phyloP scores from a whole-genome alignment of 1,140 invertebrate genomes.

The Sminthurides bifidus region DNA sequence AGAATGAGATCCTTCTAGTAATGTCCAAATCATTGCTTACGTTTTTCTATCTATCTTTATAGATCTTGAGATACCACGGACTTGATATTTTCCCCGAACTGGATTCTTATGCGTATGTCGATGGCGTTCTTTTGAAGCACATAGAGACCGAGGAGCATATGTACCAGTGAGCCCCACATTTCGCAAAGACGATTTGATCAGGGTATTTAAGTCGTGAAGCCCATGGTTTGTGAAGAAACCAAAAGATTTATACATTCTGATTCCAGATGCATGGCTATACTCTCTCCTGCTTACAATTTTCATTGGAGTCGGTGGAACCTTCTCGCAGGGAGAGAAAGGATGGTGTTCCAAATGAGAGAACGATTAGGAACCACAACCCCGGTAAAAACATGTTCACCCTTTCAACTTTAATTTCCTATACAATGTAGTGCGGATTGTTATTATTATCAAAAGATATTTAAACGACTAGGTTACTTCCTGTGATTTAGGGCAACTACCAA shows the following conservation, averaged over 20 bases:
- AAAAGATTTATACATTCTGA: background rate
- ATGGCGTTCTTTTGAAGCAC: conserved; percentile 58
- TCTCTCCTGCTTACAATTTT: conserved; percentile 63
- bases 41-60: conserved; percentile 30
- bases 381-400: conserved; percentile 5
- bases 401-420: background rate
- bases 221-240: background rate
- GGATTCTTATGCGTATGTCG: conserved; percentile 71
- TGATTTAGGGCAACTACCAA: conserved; percentile 30
- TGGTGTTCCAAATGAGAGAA: conserved; percentile 61
- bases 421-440: background rate
- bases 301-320: conserved; percentile 82
- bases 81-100: conserved; percentile 79
- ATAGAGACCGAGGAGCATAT: conserved; percentile 61
- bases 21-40: background rate
- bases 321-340: conserved; percentile 48
- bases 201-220: background rate
- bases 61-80: conserved; percentile 60
- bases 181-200: background rate
- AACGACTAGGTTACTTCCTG: background rate
- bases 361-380: conserved; percentile 22
- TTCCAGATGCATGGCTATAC: conserved; percentile 58
- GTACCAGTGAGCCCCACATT: conserved; percentile 42
- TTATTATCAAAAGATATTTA: background rate
- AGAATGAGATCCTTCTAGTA: background rate